These are phyloP conservation scores for Ibycter americanus DNA, from an alignment of 2,797 vertebrate species.

Conservation along the genomic window DNA sequence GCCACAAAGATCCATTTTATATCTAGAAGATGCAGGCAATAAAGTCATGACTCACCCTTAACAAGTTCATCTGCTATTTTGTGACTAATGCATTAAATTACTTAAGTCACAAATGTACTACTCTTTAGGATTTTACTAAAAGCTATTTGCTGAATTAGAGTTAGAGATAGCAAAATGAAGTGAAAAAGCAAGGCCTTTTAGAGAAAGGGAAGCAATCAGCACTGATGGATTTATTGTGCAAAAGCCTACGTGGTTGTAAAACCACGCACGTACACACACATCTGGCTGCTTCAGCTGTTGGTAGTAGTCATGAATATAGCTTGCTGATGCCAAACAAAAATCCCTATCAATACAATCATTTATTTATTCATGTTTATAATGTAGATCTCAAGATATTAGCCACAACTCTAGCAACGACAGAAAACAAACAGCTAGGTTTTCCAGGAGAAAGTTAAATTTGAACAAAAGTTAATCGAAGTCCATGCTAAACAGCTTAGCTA, in stretches of 20 bases:
- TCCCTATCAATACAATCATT: not conserved
- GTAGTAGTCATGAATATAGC: not conserved
- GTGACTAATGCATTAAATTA: constrained; percentile 24
- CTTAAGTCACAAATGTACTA: not conserved
- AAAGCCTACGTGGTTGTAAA: not conserved
- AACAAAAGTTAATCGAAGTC: not conserved
- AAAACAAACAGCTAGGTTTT: constrained; percentile 2
- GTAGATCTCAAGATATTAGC: not conserved
- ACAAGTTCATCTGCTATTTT: not conserved
- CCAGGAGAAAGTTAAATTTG: constrained; percentile 11
- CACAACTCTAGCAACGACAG: not conserved
- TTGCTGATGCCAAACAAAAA: constrained; percentile 29
- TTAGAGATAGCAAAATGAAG: constrained; percentile 3
- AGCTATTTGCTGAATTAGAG: constrained; percentile 19
- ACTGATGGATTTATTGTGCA: constrained; percentile 42
- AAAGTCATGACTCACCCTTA: constrained; percentile 19
- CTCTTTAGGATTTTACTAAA: constrained; percentile 15
- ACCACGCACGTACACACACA: not conserved
- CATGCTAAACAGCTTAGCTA: not conserved
- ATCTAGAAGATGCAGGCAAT: not conserved
- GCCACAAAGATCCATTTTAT: not conserved
- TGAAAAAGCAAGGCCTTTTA: constrained; percentile 17
- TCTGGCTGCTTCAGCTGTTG: constrained; percentile 47
- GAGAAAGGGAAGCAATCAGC: constrained; percentile 15
- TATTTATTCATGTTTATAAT: not conserved